Evolutionary conservation across 2,888 invertebrate genomes (phyloP).

Genomic region (Stramonita haemastoma): DNA sequence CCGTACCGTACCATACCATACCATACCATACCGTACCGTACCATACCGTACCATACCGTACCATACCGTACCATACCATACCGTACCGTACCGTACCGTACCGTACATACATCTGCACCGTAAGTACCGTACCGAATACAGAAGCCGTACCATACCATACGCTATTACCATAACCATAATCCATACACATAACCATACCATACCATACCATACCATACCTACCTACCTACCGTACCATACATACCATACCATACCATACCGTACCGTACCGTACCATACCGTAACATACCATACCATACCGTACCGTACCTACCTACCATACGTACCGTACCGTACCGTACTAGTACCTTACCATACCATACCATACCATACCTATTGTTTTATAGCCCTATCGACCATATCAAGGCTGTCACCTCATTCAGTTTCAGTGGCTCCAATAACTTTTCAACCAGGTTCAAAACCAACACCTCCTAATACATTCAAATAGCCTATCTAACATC

Average conservation of each 20-base stretch:
- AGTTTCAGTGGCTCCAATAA: too few relatives aligned
- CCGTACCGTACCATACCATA: constrained; percentile 5
- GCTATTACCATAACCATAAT: too few relatives aligned
- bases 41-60: constrained; percentile 16
- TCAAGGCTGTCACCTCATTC: too few relatives aligned
- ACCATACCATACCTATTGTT: not conserved
- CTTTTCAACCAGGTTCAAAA: too few relatives aligned
- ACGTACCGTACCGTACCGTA: not conserved
- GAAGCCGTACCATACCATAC: not conserved
- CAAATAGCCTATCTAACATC: too few relatives aligned
- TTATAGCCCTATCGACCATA: too few relatives aligned
- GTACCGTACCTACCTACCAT: constrained; percentile 15
- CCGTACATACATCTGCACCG: too few relatives aligned
- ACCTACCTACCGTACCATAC: too few relatives aligned
- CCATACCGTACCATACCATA: constrained; percentile 22
- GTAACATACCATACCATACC: not conserved
- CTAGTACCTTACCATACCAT: too few relatives aligned
- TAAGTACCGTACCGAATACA: not conserved
- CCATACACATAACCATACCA: too few relatives aligned
- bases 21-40: constrained; percentile 28
- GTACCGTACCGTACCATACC: too few relatives aligned
- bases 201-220: not conserved
- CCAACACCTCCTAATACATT: too few relatives aligned
- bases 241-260: not conserved
- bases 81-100: not conserved